Evolutionary conservation across 1,140 invertebrate species (phyloP).

Genomic region (Lanistes nyassanus): DNA sequence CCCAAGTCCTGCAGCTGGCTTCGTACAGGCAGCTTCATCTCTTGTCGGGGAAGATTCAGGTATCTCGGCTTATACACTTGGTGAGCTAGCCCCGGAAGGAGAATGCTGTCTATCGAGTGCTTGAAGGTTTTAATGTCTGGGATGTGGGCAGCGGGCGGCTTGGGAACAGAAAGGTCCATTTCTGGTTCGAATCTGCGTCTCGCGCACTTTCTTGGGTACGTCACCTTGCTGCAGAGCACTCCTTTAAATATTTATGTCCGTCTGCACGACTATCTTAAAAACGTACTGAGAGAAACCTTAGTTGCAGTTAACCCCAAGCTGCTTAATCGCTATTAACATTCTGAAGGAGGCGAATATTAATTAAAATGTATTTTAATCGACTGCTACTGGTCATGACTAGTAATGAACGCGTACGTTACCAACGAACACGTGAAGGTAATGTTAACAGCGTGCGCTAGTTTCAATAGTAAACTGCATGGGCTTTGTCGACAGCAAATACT

Average conservation of each 20-base stretch:
- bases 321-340: not conserved
- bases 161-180: conserved; percentile 17
- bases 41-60: not conserved
- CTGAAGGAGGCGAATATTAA: not conserved
- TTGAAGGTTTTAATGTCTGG: not conserved
- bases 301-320: not conserved
- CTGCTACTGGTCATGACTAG: too few relatives aligned
- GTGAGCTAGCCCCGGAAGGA: not conserved
- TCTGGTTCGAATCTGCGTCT: not conserved
- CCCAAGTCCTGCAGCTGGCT: not conserved
- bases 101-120: conserved; percentile 25
- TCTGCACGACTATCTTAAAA: not conserved
- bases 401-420: too few relatives aligned
- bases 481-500: too few relatives aligned
- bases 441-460: too few relatives aligned
- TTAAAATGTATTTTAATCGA: not conserved
- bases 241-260: not conserved
- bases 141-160: not conserved
- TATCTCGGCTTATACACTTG: not conserved
- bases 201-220: not conserved
- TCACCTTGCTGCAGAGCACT: not conserved
- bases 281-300: not conserved
- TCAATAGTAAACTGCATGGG: too few relatives aligned
- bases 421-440: too few relatives aligned
- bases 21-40: not conserved